phyloP scores from a whole-genome alignment of 2,797 vertebrate genomes.

The Nothura maculosa region DNA sequence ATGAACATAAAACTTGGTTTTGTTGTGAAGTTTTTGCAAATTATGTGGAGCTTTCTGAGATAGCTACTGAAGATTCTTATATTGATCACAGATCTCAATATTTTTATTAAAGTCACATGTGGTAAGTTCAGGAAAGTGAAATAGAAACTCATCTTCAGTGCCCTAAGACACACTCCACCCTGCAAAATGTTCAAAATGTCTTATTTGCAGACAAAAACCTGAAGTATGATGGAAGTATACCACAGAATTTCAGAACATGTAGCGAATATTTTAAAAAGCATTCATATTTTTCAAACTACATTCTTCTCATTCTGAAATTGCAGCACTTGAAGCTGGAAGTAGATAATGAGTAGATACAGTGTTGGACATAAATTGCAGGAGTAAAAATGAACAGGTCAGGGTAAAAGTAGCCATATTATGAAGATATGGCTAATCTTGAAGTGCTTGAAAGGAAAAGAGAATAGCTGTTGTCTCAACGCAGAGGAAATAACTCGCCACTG shows the following conservation, averaged over 20 bases:
- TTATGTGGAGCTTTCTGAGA: not conserved
- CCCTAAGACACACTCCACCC: not conserved
- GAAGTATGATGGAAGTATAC: not conserved
- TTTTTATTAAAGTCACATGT: not conserved
- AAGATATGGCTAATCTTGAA: not conserved
- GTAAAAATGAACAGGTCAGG: not conserved
- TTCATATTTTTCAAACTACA: not conserved
- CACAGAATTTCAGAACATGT: not conserved
- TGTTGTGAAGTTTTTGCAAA: not conserved
- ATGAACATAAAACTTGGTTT: conserved; percentile 2
- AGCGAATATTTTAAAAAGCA: not conserved
- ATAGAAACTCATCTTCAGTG: not conserved
- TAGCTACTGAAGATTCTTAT: not conserved
- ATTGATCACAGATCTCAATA: not conserved
- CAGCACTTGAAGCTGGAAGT: not conserved
- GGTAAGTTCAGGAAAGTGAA: not conserved
- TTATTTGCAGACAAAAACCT: not conserved
- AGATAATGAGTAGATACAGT: not conserved
- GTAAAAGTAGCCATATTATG: not conserved
- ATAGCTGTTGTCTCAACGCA: fast-evolving
- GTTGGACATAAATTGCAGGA: fast-evolving
- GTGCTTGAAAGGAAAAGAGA: fast-evolving
- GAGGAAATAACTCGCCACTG: not conserved
- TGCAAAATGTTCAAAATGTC: not conserved
- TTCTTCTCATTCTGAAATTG: not conserved